Conservation (phyloP, 2,113 vertebrate genomes). For the Cheilinus undulatus region DNA sequence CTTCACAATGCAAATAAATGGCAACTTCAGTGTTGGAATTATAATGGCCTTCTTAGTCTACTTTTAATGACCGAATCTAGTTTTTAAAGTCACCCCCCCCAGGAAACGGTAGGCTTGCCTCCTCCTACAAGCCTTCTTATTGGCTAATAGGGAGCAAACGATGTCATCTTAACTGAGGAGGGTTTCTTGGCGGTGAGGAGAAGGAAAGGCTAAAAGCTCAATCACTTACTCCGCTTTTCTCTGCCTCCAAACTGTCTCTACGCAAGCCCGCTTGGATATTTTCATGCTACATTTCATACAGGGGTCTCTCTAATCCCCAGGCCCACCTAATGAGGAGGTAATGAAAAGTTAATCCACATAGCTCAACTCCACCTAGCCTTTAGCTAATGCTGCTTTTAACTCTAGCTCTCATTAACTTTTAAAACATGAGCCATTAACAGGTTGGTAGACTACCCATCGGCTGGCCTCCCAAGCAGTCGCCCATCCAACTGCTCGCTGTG, state of each 20-base stretch:
- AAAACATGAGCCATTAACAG: conserved; percentile 83
- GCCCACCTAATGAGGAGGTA: conserved; percentile 83
- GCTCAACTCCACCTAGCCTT: conserved; percentile 81
- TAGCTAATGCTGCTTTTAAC: conserved; percentile 86
- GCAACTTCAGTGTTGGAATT: conserved; percentile 77
- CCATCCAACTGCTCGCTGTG: conserved; percentile 60
- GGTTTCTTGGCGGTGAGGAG: conserved; percentile 47
- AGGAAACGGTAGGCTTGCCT: conserved; percentile 60
- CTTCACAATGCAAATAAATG: conserved; percentile 80
- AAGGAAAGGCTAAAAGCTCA: conserved; percentile 64
- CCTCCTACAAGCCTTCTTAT: conserved; percentile 65
- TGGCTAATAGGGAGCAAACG: conserved; percentile 76
- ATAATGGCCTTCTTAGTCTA: conserved; percentile 77
- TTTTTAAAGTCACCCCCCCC: conserved; percentile 81
- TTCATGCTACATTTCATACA: conserved; percentile 79
- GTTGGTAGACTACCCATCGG: conserved; percentile 77
- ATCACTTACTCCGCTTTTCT: conserved; percentile 56
- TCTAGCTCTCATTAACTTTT: conserved; percentile 85
- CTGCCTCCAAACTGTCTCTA: conserved; percentile 62
- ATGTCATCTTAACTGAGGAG: conserved; percentile 60
- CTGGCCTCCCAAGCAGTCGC: conserved; percentile 65
- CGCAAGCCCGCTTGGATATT: conserved; percentile 70
- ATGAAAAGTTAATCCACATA: conserved; percentile 86
- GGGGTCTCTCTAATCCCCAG: conserved; percentile 80
- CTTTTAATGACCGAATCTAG: conserved; percentile 83